Conservation (phyloP, 2,113 vertebrate genomes). For the Smithornis capensis region DNA sequence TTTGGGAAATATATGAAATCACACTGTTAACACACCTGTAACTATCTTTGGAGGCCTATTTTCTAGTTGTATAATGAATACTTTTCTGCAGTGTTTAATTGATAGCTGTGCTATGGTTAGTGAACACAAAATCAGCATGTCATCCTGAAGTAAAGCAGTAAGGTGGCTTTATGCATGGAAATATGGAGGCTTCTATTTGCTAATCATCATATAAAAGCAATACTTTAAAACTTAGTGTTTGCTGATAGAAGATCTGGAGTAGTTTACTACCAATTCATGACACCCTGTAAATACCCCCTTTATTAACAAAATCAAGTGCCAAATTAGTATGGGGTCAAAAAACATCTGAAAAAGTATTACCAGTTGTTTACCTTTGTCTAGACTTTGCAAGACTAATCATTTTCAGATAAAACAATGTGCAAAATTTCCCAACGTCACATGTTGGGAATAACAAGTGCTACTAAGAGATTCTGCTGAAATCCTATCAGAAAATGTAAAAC, state of each 20-base stretch:
- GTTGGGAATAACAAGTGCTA: slow-evolving; percentile 72
- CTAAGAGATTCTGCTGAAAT: slow-evolving; percentile 53
- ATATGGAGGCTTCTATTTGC: slow-evolving; percentile 69
- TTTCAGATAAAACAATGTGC: slow-evolving; percentile 75
- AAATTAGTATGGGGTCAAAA: slow-evolving; percentile 74
- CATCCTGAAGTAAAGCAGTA: slow-evolving; percentile 76
- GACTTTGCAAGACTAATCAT: slow-evolving; percentile 83
- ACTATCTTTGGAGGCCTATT: slow-evolving; percentile 72
- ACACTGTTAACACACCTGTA: slow-evolving; percentile 65
- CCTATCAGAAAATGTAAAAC: slow-evolving; percentile 23
- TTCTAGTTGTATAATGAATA: slow-evolving; percentile 65
- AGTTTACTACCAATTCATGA: slow-evolving; percentile 65
- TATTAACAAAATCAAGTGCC: slow-evolving; percentile 74
- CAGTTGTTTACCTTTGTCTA: slow-evolving; percentile 61
- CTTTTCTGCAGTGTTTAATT: slow-evolving; percentile 71
- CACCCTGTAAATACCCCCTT: slow-evolving; percentile 73
- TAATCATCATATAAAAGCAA: slow-evolving; percentile 74
- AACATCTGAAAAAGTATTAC: slow-evolving; percentile 35
- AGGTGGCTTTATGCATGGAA: slow-evolving; percentile 76
- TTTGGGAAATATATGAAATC: slow-evolving; percentile 61
- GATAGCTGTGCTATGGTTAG: slow-evolving; percentile 70
- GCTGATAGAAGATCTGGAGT: slow-evolving; percentile 70
- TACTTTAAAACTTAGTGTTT: slow-evolving; percentile 89
- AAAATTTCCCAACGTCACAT: slow-evolving; percentile 70
- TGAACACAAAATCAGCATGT: slow-evolving; percentile 71